Base-by-base conservation (phyloP, 2,797 vertebrate genomes). In the Novumbra hubbsi region DNA sequence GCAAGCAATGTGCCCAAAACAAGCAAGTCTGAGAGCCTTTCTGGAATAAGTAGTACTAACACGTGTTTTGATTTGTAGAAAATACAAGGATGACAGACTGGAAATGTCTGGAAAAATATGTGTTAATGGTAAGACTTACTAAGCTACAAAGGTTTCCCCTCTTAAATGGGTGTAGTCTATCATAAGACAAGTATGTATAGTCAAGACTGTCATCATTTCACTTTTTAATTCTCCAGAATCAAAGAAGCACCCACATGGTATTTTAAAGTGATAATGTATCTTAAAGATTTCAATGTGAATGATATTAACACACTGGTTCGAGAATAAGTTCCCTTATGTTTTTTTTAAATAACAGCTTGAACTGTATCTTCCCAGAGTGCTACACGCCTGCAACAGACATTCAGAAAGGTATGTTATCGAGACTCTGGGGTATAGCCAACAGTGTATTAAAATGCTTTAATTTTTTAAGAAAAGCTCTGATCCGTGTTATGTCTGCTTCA, bases 1-100 rank as follows among this genome's bases (percentile, higher is more conserved):
- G 55, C 14, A 79, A 71, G 50, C 52, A n/a, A 52, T 73, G 66
- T 63, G 27, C 48, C 70, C 57, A 49, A 67, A 45, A 45, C 41
- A 45, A 76, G 82, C 19, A 34, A 75, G 70, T 60, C 66, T 80
- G 15, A 57, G 21, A 63, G 69, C 73, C 74, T 78, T 78, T 74
- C 52, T 73, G 71, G 72, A 71, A 72, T 72, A 71, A 34, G 38
- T 68, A 63, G 60, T 57, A 72, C 70, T 55, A 48, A 48, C 73
- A 68, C 76, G 68, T 16, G 67, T 73, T 71, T 73, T 52, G 68
- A 50, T 71, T 68, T 70, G 73, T 65, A 34, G 68, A 24, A 71
- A 70, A 68, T 12, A 32, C 12, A 12, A 52, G 19, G 70, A 67
- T 72, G 49, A 69, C 73, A 76, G 11, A 32, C 71, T 69, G 55